Conservation (phyloP, 2,113 vertebrate species). For the Scomber colias region DNA sequence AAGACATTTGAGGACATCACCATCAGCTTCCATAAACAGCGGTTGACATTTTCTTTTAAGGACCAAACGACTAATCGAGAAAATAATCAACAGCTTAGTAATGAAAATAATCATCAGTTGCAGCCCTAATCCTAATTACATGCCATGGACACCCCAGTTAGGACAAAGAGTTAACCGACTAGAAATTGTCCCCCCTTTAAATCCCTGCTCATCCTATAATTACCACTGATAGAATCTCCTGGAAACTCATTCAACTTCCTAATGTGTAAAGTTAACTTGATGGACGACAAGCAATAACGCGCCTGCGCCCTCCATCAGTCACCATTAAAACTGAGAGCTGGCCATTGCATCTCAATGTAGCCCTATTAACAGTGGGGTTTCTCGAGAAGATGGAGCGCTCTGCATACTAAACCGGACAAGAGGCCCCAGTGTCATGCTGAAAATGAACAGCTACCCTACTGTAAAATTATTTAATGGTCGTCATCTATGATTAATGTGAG, state of each 20-base stretch:
- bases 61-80: too few species aligned
- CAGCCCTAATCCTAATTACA: neutral
- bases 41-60: too few species aligned
- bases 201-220: constrained; percentile 67
- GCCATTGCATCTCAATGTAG: constrained; percentile 72
- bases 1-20: too few species aligned
- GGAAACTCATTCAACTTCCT: constrained; percentile 74
- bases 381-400: constrained; percentile 37
- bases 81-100: too few species aligned
- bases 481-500: constrained; percentile 40
- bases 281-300: constrained; percentile 70
- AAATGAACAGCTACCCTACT: constrained; percentile 38
- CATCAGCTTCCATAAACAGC: too few species aligned
- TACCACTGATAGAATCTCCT: constrained; percentile 68
- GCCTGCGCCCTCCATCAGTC: constrained; percentile 67
- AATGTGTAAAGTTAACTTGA: constrained; percentile 77
- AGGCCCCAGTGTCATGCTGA: constrained; percentile 22
- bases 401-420: constrained; percentile 40
- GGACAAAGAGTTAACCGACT: constrained; percentile 33
- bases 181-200: neutral
- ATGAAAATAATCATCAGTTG: too few species aligned
- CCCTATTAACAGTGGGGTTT: constrained; percentile 59
- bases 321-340: constrained; percentile 68
- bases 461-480: constrained; percentile 36
- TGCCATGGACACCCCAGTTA: neutral